Evolutionary conservation across 2,113 vertebrate genomes (phyloP).

Genomic region (Sceloporus tristichus): DNA sequence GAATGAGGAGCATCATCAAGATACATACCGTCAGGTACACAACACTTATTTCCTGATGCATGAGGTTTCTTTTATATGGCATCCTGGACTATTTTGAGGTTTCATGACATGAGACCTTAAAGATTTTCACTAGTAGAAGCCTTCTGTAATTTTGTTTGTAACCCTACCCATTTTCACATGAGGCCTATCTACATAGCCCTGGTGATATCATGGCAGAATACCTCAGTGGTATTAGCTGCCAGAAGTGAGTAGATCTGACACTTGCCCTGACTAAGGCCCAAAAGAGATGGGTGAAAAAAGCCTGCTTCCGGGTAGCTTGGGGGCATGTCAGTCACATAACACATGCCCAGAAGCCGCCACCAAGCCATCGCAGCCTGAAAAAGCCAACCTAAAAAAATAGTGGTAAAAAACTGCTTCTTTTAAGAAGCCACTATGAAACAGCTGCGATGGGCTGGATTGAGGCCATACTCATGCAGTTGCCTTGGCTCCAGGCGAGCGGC

Average conservation of each 20-base stretch:
- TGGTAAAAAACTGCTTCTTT: too few relatives aligned
- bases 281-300: too few relatives aligned
- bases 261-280: not conserved
- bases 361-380: too few relatives aligned
- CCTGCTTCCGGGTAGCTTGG: too few relatives aligned
- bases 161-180: not conserved
- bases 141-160: not conserved
- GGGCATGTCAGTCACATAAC: too few relatives aligned
- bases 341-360: too few relatives aligned
- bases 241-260: not conserved
- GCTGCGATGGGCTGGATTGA: too few relatives aligned
- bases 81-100: not conserved
- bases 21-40: conserved; percentile 95
- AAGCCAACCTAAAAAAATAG: too few relatives aligned
- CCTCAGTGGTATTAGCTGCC: not conserved
- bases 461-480: too few relatives aligned
- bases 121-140: not conserved
- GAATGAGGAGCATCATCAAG: conserved; percentile 94
- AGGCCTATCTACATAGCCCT: not conserved
- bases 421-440: too few relatives aligned
- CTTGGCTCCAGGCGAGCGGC: too few relatives aligned
- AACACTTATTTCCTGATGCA: not conserved
- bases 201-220: not conserved
- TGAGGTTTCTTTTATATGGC: not conserved
- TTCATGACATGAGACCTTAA: not conserved